Evolutionary conservation across 2,888 invertebrate species (phyloP).

Genomic region (Pinctada fucata): DNA sequence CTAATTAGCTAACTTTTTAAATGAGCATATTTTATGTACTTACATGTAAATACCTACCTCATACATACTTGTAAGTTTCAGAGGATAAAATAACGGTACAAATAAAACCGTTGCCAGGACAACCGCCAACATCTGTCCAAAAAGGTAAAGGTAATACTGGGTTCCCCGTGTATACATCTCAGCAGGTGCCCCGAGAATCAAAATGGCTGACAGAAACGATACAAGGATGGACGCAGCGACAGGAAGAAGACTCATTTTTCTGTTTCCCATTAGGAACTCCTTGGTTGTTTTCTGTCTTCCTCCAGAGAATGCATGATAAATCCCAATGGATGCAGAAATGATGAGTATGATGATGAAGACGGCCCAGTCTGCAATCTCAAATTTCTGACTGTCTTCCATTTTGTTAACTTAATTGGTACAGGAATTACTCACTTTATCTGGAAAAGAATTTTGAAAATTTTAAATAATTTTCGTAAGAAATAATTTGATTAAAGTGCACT

Average conservation of each 20-base stretch:
- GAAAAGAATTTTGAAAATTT: no score
- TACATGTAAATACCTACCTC: slow-evolving; percentile 50
- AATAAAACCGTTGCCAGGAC: slow-evolving; percentile 47
- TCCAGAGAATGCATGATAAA: slow-evolving; percentile 59
- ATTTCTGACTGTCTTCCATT: background rate
- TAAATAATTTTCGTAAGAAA: no score
- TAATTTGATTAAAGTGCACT: no score
- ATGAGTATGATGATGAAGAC: slow-evolving; percentile 54
- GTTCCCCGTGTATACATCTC: slow-evolving; percentile 68
- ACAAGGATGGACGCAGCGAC: slow-evolving; percentile 67
- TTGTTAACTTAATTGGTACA: no score
- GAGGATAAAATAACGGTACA: slow-evolving; percentile 55
- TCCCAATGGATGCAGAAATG: slow-evolving; percentile 61
- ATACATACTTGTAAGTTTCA: slow-evolving; percentile 55
- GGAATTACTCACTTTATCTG: no score
- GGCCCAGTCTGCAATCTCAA: slow-evolving; percentile 51
- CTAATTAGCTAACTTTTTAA: no score
- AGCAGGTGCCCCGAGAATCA: slow-evolving; percentile 67
- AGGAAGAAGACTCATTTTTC: slow-evolving; percentile 62
- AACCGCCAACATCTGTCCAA: slow-evolving; percentile 40
- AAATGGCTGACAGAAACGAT: slow-evolving; percentile 71
- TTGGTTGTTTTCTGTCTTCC: slow-evolving; percentile 58
- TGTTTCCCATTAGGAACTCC: slow-evolving; percentile 65
- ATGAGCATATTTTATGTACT: no score
- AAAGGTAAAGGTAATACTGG: slow-evolving; percentile 49